phyloP scores from a whole-genome alignment of 2,797 vertebrate genomes.

The Cryptoblepharus egeriae region DNA sequence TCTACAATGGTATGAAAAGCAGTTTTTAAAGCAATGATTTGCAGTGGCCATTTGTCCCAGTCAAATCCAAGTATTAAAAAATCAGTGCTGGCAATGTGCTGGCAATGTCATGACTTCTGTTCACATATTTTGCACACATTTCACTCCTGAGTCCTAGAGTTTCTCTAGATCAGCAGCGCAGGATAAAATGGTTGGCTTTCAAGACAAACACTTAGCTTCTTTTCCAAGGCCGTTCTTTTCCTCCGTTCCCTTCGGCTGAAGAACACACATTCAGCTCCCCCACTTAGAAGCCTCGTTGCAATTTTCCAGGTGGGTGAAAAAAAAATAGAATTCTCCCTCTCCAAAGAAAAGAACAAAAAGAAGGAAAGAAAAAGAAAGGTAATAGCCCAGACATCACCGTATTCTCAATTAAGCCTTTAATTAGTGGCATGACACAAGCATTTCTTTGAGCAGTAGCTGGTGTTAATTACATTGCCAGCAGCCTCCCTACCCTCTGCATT shows the following conservation, averaged over 20 bases:
- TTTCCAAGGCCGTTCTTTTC: neutral
- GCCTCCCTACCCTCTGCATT: neutral
- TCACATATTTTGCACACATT: neutral
- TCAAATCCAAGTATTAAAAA: no score
- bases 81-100: no score
- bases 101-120: no score
- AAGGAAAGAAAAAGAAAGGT: neutral
- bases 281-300: neutral
- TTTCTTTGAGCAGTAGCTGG: neutral
- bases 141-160: neutral
- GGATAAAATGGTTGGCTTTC: neutral
- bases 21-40: no score
- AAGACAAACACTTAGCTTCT: neutral
- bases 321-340: neutral
- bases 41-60: no score
- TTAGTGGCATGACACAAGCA: neutral
- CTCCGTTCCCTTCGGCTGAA: neutral
- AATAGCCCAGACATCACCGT: neutral
- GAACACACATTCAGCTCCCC: neutral
- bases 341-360: neutral
- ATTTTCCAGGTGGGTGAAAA: neutral
- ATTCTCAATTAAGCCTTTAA: slow-evolving; percentile 8
- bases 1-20: no score
- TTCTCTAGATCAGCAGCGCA: neutral
- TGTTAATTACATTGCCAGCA: neutral